Conservation (phyloP, 2,797 vertebrate species). For the Galago senegalensis region DNA sequence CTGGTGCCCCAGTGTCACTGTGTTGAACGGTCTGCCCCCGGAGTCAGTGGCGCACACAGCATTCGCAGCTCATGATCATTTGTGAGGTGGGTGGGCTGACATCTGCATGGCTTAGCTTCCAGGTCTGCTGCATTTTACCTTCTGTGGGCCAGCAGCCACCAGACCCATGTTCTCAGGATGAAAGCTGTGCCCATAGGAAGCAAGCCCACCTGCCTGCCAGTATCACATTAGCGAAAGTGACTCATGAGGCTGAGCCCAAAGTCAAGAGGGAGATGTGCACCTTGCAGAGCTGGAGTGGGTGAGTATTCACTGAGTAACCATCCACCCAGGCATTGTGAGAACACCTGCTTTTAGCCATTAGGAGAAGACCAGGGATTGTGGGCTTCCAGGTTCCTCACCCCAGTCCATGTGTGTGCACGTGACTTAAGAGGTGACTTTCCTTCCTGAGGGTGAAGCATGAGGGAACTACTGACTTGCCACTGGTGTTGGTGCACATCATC, state of each 20-base stretch:
- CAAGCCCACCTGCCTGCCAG: not conserved
- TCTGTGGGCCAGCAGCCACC: not conserved
- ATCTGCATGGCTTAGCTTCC: not conserved
- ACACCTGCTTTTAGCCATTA: not conserved
- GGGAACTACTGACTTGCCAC: not conserved
- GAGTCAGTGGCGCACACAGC: not conserved
- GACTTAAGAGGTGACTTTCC: constrained; percentile 78
- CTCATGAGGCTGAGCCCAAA: not conserved
- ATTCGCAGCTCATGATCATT: not conserved
- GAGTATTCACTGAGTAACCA: not conserved
- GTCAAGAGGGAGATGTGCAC: not conserved
- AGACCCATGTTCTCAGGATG: not conserved
- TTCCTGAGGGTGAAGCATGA: constrained; percentile 65
- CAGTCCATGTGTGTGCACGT: constrained; percentile 56
- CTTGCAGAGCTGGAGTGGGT: not conserved
- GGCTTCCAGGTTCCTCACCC: not conserved
- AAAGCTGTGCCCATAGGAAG: not conserved
- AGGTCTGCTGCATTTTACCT: not conserved
- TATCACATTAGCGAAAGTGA: not conserved
- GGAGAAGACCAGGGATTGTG: not conserved
- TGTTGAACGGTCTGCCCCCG: not conserved
- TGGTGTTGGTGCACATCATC: constrained; percentile 10
- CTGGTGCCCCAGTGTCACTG: not conserved
- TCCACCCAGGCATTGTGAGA: not conserved
- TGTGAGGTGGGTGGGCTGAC: not conserved